These are phyloP conservation scores for Neoascia interrupta DNA, from an alignment of 2,888 invertebrate species.

Conservation along the genomic window DNA sequence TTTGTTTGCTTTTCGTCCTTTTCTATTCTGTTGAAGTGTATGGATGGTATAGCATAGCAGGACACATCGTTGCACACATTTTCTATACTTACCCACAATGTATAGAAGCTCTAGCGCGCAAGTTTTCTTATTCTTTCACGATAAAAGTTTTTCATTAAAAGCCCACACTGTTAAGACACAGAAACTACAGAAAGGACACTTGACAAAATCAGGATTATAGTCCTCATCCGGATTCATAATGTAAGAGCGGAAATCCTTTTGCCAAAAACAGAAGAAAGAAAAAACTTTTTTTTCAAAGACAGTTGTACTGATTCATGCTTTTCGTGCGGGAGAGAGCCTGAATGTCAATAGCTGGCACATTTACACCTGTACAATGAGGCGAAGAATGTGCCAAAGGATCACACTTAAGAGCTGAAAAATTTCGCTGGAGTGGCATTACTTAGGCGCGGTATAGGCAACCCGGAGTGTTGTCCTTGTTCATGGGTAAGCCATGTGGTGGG, in stretches of 20 bases:
- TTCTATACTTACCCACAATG: not conserved
- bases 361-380: conserved; percentile 32
- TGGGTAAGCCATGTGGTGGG: no score
- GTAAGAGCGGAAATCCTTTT: not conserved
- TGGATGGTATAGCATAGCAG: not conserved
- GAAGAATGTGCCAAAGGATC: conserved; percentile 31
- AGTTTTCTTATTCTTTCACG: conserved; percentile 2
- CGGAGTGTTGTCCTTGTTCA: no score
- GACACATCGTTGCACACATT: conserved; percentile 1
- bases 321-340: not conserved
- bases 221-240: conserved; percentile 1
- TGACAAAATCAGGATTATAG: conserved; percentile 23
- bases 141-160: conserved; percentile 35
- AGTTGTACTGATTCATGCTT: not conserved
- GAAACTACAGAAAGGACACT: conserved; percentile 6
- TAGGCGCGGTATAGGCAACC: no score
- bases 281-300: not conserved
- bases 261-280: no score
- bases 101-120: not conserved
- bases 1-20: not conserved
- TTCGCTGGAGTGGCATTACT: not conserved
- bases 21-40: not conserved
- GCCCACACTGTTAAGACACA: not conserved
- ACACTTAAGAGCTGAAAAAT: not conserved
- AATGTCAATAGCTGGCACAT: conserved; percentile 18